Base-by-base conservation (phyloP, 2,888 invertebrate genomes). In the Ormyrus nitidulus region DNA sequence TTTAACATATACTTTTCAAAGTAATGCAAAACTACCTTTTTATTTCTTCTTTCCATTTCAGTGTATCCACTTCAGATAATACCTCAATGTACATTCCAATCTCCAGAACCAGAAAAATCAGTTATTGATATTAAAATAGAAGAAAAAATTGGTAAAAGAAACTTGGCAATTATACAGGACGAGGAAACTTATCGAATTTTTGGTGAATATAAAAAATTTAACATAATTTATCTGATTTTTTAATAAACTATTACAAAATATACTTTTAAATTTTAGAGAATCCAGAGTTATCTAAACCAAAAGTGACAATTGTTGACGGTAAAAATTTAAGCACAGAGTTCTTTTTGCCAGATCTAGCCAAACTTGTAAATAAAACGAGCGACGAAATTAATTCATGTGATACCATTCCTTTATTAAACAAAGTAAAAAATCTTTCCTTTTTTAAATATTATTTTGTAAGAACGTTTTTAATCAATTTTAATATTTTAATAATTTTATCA, bases 121-220 rank as follows among this genome's bases (percentile, higher is more conserved):
- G 83, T 90, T 49, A 84, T 90, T 53, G 86, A 88, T 77, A 85
- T 90, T 66, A 85, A 89, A 77, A 85, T 88, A 13, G 85, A 85
- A 34, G 89, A 89, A 77, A 90, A 89, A 84, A 88, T 86, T 73
- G 88, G 89, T 10, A 87, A 85, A 69, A 86, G 87, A 77, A 89
- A 89, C 84, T 84, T 90, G 54, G 89, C 90, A 0, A 89, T 90
- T 80, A 85, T 90, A 62, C 88, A 89, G 78, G 90, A 90, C 44
- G 88, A 89, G 78, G 86, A 88, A 73, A 86, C 87, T 6, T 87
- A 84, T 51, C 85, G 88, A 75, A 89, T 90, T 83, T 90, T 89
- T 81, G 89, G 89, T 89, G 85, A 49, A 58, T n/a, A 54, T 48
- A 53, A 8, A 11, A 59, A 73, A 59, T 71, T 6, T 48, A 34